These are phyloP conservation scores for Coecobrya sp. DNA, from an alignment of 2,888 invertebrate genomes.

Conservation along the genomic window DNA sequence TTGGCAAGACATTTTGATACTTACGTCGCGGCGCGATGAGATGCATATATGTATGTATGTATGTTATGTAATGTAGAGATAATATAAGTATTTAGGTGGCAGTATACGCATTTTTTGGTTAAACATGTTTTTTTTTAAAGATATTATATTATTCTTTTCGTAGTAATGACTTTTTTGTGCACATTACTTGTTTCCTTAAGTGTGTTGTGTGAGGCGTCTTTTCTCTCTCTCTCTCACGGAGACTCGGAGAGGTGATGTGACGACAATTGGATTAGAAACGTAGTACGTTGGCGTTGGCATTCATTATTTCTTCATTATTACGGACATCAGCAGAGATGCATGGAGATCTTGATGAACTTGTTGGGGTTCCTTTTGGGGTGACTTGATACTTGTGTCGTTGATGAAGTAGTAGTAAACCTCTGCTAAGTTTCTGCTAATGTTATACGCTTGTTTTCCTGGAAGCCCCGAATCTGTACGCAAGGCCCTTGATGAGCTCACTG, in stretches of 20 bases:
- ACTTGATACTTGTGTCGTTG: constrained; percentile 43
- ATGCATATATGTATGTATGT: neutral
- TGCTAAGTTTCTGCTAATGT: constrained; percentile 49
- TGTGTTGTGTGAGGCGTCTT: neutral
- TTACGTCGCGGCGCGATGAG: constrained; percentile 6
- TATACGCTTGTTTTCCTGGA: constrained; percentile 82
- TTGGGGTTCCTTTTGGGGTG: constrained; percentile 22
- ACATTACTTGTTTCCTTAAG: constrained; percentile 36
- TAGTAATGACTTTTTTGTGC: constrained; percentile 46
- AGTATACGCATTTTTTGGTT: constrained; percentile 58
- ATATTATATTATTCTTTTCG: neutral
- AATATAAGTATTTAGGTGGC: constrained; percentile 23
- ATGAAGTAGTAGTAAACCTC: neutral
- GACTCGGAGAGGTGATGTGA: neutral
- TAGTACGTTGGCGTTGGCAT: no score
- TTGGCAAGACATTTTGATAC: constrained; percentile 61
- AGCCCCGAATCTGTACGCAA: constrained; percentile 83
- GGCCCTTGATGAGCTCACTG: constrained; percentile 82
- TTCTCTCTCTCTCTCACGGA: constrained; percentile 3
- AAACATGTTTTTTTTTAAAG: neutral
- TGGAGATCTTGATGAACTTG: neutral
- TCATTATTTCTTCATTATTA: no score
- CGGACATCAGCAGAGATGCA: neutral
- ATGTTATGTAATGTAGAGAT: neutral
- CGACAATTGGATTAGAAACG: neutral